Evolutionary conservation across 2,797 vertebrate genomes (phyloP).

Genomic region (Fratercula arctica): DNA sequence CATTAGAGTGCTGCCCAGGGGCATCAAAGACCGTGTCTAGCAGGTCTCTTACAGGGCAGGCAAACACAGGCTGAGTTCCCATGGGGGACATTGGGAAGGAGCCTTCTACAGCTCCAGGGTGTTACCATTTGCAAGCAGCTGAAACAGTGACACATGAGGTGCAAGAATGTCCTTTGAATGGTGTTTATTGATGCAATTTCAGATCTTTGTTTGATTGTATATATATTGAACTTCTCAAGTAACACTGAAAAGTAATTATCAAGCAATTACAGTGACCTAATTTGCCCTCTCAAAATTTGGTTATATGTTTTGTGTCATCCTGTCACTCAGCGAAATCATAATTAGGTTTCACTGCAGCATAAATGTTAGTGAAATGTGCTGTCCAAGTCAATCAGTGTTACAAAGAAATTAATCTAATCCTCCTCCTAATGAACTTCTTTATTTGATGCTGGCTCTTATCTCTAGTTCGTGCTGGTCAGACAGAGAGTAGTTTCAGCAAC

Average conservation of each 20-base stretch:
- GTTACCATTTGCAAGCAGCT: not conserved
- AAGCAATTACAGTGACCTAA: conserved; percentile 46
- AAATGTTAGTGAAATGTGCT: conserved; percentile 67
- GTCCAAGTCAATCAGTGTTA: conserved; percentile 68
- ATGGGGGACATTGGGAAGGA: rapidly evolving
- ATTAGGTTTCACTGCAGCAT: conserved; percentile 63
- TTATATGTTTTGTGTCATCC: conserved; percentile 60
- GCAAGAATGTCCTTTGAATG: not conserved
- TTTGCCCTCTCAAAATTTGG: conserved; percentile 32
- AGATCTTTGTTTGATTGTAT: not conserved
- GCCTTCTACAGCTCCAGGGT: not conserved
- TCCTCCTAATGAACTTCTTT: conserved; percentile 53
- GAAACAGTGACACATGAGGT: not conserved
- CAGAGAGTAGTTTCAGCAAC: not conserved
- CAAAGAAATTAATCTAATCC: conserved; percentile 57
- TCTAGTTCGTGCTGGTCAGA: not conserved
- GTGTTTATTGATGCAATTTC: not conserved
- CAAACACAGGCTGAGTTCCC: not conserved
- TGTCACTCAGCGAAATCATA: conserved; percentile 57
- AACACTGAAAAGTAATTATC: conserved; percentile 43
- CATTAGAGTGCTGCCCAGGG: not conserved
- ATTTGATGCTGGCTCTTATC: not conserved
- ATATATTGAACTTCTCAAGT: not conserved
- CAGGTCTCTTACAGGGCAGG: not conserved
- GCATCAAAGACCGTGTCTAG: not conserved